phyloP scores from a whole-genome alignment of 2,888 invertebrate species.

The Amphipyra tragopoginis region DNA sequence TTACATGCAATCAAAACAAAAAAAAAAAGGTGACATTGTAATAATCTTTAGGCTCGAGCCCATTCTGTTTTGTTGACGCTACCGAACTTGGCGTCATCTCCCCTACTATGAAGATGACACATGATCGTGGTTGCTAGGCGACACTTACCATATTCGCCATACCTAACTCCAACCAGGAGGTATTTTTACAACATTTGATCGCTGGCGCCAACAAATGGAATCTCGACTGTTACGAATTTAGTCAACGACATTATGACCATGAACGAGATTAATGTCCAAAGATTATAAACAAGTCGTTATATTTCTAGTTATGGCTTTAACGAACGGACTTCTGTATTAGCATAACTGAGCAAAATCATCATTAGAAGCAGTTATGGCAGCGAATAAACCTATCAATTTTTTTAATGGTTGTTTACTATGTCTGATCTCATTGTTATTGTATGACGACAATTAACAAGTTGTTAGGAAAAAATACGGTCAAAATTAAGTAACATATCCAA shows the following conservation, averaged over 20 bases:
- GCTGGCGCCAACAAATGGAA: slow-evolving; percentile 70
- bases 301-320: slow-evolving; percentile 56
- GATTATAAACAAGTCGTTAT: slow-evolving; percentile 74
- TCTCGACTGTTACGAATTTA: slow-evolving; percentile 64
- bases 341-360: slow-evolving; percentile 55
- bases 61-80: slow-evolving; percentile 7
- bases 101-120: slow-evolving; percentile 30
- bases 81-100: slow-evolving; percentile 25
- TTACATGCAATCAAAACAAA: too few relatives aligned
- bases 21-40: neutral
- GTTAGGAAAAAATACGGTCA: slow-evolving; percentile 19
- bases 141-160: slow-evolving; percentile 16
- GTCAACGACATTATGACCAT: slow-evolving; percentile 60
- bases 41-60: neutral
- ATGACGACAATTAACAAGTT: slow-evolving; percentile 28
- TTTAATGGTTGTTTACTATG: slow-evolving; percentile 37
- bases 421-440: slow-evolving; percentile 40
- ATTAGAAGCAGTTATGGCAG: slow-evolving; percentile 30
- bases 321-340: slow-evolving; percentile 62
- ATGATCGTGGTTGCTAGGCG: slow-evolving; percentile 26
- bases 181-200: slow-evolving; percentile 40
- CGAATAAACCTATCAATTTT: slow-evolving; percentile 31
- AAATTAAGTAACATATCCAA: slow-evolving; percentile 14
- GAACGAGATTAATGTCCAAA: slow-evolving; percentile 53
- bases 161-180: slow-evolving; percentile 13